Conservation (phyloP, 2,888 invertebrate species). For the Synanthedon vespiformis region DNA sequence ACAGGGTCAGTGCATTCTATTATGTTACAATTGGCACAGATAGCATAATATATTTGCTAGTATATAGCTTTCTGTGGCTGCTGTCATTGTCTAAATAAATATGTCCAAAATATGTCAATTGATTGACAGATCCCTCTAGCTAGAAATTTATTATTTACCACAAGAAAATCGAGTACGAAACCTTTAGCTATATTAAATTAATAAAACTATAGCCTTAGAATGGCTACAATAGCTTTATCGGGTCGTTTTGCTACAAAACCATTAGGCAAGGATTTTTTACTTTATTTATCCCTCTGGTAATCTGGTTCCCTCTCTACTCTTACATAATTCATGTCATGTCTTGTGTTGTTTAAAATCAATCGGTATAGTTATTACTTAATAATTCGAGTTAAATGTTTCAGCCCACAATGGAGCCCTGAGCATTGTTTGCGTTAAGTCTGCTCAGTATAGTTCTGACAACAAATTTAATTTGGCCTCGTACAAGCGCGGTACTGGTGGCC, state of each 20-base stretch:
- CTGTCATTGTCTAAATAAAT: no score
- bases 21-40: no score
- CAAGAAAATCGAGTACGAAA: no score
- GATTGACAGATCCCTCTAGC: no score
- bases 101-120: no score
- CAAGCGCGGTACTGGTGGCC: constrained; percentile 89
- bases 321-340: constrained; percentile 40
- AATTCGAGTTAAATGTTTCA: constrained; percentile 18
- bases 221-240: constrained; percentile 52
- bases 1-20: no score
- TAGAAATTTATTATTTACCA: no score
- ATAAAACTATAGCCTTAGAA: constrained; percentile 30
- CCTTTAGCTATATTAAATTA: not conserved
- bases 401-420: constrained; percentile 50
- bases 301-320: constrained; percentile 17
- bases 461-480: constrained; percentile 74
- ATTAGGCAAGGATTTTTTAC: no score
- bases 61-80: no score
- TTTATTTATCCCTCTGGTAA: no score
- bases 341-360: not conserved
- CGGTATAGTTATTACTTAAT: not conserved
- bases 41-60: no score
- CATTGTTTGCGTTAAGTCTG: constrained; percentile 54
- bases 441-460: constrained; percentile 67
- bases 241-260: constrained; percentile 42